Base-by-base conservation (phyloP, 2,797 vertebrate genomes). In the Cynopterus sphinx region DNA sequence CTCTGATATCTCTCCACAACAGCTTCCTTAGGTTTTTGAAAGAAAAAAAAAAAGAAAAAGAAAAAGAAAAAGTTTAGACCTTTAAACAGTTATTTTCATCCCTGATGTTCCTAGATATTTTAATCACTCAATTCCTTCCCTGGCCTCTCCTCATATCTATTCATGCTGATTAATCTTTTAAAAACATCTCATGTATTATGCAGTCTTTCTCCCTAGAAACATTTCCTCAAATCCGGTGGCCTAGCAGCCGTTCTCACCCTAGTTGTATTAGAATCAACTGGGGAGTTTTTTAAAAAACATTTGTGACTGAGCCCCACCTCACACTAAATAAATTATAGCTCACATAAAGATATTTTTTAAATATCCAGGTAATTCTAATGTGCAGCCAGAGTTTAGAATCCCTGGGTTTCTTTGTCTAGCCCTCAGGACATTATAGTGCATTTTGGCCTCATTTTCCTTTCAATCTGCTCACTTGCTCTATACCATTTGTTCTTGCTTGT, bases 161-260 rank as follows among this genome's bases (percentile, higher is more conserved):
- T 89, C 91, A 65, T 78, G 43, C 10, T 78, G 71, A 96, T 96
- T 83, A 96, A 96, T 93, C 67, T 65, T 74, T 68, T 92, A 90
- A 53, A 95, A 90, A 88, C 19, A 59, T 87, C 81, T 95, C 77
- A 93, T 82, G 31, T 83, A 85, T 90, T 94, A 93, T 90, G 85
- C 57, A 90, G 26, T 51, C 89, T 94, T 94, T 75, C 33, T 77
- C 31, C 61, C 73, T 85, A 86, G 68, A 92, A 93, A 70, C 12
- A 61, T 93, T 93, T 90, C 31, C 10, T 46, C 81, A 78, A 67
- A 93, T 77, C 63, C 49, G 75, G 11, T 73, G 75, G 5, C 17
- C 82, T 65, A 57, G 53, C 53, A 87, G 75, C 73, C 43, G 12
- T 13, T 75, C 59, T 49, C 46, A 61, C 7, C 0, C 41, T 51